Base-by-base conservation (phyloP, 30 jellyfish, hydroid and myxozoan genomes). In the Hydractinia symbiolongicarpus region DNA sequence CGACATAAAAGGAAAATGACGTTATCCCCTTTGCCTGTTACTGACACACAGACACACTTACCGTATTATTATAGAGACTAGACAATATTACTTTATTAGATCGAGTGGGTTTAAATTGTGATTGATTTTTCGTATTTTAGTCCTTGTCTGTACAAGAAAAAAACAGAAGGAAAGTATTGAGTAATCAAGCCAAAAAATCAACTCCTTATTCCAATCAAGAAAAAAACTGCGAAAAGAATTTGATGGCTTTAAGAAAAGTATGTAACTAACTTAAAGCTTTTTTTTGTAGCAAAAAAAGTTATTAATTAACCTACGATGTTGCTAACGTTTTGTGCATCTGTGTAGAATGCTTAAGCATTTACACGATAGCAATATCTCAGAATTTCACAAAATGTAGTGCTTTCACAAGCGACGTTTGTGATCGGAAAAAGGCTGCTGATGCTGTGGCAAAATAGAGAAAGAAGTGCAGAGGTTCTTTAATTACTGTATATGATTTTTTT, bases 381-480 rank as follows among this genome's bases (percentile, higher is more conserved):
- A 30, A 30, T 30, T 30, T 2, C 44, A 30, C 2, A 30, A 30
- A 30, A 30, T 30, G 44, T 30, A 30, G 44, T 30, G 44, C 44
- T 30, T 30, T 2, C 44, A 2, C 44, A 2, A 30, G 44, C 44
- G 44, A 30, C 44, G 44, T 1, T 30, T 30, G 44, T 30, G 44
- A 30, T 30, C 44, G 44, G 44, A 30, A 30, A 30, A 91, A 86
- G 61, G 96, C 91, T 4, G 70, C 93, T 7, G 83, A 82, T 8
- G 89, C 83, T 10, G 85, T 53, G 89, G 89, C 4, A 74, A 87
- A 16, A 86, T 91, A 40, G 98, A 91, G 67, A 88, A 83, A 16
- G 88, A 93, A 7, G 98, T 91, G 14, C 98, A 86, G 72, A 91
- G 82, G 98, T 72, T 72, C 2, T 19, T 72, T 50, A 72, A 72